Evolutionary conservation across 2,113 vertebrate species (phyloP), one percentile per base, ranked within the genome.

Genomic region (Hippocampus comes): DNA sequence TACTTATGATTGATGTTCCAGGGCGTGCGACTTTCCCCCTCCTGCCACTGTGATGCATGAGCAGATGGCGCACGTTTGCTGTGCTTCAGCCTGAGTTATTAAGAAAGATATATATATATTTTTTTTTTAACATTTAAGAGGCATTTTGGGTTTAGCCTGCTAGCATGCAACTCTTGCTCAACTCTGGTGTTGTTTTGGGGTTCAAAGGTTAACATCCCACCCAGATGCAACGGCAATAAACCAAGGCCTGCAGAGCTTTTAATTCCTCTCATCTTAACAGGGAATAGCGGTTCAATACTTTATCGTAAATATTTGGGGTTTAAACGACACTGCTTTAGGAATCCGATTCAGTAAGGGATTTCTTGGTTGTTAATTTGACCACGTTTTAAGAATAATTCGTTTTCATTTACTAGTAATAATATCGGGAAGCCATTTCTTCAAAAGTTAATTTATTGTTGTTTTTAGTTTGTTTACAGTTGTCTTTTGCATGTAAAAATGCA

Each of bases 201-300:
- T 63, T 63, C 57, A 68, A 66, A 80, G 81, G 80, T 83, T 73
- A 75, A 68, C 64, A 73, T 68, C 56, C 14, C 60, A 74, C 30
- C 10, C 60, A 1, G 21, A 67, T 73, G 71, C 61, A 3, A 25
- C 63, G n/a, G 59, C 27, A 42, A 79, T 46, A 71, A 67, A 38
- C 61, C 56, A 49, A 46, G 9, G 51, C 55, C 70, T 77, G 15
- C 72, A 71, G 70, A n/a, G 49, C 61, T 49, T 77, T 77, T 56
- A 84, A 75, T 73, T 73, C 15, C 11, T 56, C 53, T 23, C 21
- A 56, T 8, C 21, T 56, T 56, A 53, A 53, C 18, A 53, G 53
- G 20, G 2, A 55, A 55, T 23, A 0, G 11, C 9, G 23, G n/a
- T 56, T 56, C 23, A 56, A 10, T n/a, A n/a, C 11, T 56, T 51